Evolutionary conservation across 2,113 vertebrate genomes (phyloP), one percentile per base, ranked within the genome.

Genomic region (Gila orcuttii): DNA sequence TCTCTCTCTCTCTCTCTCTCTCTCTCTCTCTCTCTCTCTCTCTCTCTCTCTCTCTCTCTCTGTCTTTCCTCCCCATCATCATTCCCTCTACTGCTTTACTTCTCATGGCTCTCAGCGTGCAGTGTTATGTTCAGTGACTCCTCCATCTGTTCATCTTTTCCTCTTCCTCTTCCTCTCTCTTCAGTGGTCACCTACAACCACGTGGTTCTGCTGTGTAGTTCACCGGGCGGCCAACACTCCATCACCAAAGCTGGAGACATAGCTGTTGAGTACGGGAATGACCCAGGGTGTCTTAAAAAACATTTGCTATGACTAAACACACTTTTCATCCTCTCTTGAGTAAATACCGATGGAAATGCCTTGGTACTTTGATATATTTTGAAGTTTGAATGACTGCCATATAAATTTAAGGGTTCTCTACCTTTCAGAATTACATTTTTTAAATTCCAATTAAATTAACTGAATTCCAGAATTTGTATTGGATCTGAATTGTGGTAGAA

Each of bases 131-230:
- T 76, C 62, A 81, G 82, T 52, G 68, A 60, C 66, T 87, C 33
- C 45, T 86, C 85, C 86, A 81, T 90, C 86, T 91, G 84, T 59
- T 85, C 39, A 66, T 50, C 10, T 52, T 50, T 82, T 36, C n/a
- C 12, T 15, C 21, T 71, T 23, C 25, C 74, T 74, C 84, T 60
- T 3, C 1, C 62, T 45, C 13, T 73, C 42, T 79, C 85, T 87
- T 83, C 85, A 87, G 45, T 83, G 78, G 68, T 82, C 85, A 71
- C 60, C 52, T 39, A 79, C 55, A 50, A 1, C 36, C 64, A 80
- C 76, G 78, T 79, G 74, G 73, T 60, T 33, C 74, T 78, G 62
- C 59, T 42, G 28, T 79, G 68, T 59, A 80, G 68, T 59, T 79
- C 64, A 73, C 31, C 1, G 55, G 33, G 52, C 76, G n/a, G 73